These are phyloP conservation scores for Anthopleura sola DNA, from an alignment of 64 coral and sea anemone genomes.

Conservation along the genomic window DNA sequence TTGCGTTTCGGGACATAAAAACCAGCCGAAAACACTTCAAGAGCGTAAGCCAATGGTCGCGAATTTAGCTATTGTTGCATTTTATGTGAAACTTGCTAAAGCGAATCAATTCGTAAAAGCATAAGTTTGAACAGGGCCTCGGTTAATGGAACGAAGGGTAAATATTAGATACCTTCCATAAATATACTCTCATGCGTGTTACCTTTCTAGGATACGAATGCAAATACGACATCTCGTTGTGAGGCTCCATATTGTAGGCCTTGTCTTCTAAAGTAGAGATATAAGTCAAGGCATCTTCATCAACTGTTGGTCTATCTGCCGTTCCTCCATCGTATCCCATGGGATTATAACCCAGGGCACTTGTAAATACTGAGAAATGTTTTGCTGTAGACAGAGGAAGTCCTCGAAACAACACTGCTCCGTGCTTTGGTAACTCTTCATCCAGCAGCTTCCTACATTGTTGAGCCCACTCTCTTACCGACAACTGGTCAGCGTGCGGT, in stretches of 20 bases:
- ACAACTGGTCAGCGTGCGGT: not conserved
- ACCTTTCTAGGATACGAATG: not conserved
- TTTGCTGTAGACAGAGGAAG: not conserved
- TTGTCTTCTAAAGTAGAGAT: not conserved
- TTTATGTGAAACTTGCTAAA: too few species aligned
- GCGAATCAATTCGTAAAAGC: too few species aligned
- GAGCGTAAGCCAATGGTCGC: too few species aligned
- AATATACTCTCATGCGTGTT: too few species aligned
- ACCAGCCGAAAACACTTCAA: too few species aligned
- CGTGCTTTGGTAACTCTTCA: constrained; percentile 18
- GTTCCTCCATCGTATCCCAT: not conserved
- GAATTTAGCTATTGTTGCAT: too few species aligned
- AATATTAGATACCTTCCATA: too few species aligned
- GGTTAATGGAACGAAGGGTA: too few species aligned
- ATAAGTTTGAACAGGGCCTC: too few species aligned
- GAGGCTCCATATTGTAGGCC: not conserved
- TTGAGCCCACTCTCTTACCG: constrained; percentile 20
- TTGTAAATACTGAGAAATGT: not conserved
- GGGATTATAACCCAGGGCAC: not conserved
- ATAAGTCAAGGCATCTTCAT: not conserved
- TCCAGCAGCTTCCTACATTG: constrained; percentile 28
- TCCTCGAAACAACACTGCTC: constrained; percentile 31
- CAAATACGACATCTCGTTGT: not conserved
- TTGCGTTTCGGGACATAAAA: too few species aligned
- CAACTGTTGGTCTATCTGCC: too few species aligned